phyloP scores from a whole-genome alignment of 2,888 invertebrate genomes.

The Parasteatoda lunata region DNA sequence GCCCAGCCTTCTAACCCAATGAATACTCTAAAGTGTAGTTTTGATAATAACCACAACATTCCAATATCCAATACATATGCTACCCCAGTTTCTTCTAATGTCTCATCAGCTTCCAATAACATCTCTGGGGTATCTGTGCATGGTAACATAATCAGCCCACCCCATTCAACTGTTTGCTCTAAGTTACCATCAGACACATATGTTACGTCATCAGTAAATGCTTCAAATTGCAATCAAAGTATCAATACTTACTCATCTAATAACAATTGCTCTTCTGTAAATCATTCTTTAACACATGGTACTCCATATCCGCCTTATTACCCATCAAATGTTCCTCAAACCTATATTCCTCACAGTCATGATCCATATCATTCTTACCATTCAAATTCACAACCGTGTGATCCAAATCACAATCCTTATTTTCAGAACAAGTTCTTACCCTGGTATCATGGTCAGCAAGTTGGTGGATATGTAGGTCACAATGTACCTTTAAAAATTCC shows the following conservation, averaged over 20 bases:
- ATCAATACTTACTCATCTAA: constrained; percentile 33
- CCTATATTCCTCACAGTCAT: constrained; percentile 11
- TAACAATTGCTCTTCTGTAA: constrained; percentile 6
- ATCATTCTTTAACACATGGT: background rate
- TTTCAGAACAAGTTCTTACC: constrained; percentile 18
- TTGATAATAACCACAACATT: constrained; percentile 10
- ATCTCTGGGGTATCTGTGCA: background rate
- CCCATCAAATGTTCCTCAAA: constrained; percentile 15
- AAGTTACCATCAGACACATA: constrained; percentile 36
- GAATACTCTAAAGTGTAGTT: constrained; percentile 7
- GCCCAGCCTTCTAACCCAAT: background rate
- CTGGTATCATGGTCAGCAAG: constrained; percentile 22
- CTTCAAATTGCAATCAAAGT: constrained; percentile 23
- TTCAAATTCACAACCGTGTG: constrained; percentile 27
- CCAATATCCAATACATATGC: background rate
- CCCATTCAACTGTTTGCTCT: constrained; percentile 7
- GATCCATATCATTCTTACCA: constrained; percentile 21
- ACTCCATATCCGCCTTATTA: constrained; percentile 22
- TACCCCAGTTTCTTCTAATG: background rate
- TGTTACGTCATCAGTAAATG: constrained; percentile 29
- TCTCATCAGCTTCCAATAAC: background rate
- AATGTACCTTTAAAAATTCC: constrained; percentile 52
- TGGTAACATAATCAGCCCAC: background rate
- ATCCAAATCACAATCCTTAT: background rate
- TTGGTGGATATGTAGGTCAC: constrained; percentile 19